A percentile compares a stretch with the other conserved stretches of the same genome.
Conservation (phyloP, 2,797 vertebrate species). For the Cryptoblepharus egeriae region DNA sequence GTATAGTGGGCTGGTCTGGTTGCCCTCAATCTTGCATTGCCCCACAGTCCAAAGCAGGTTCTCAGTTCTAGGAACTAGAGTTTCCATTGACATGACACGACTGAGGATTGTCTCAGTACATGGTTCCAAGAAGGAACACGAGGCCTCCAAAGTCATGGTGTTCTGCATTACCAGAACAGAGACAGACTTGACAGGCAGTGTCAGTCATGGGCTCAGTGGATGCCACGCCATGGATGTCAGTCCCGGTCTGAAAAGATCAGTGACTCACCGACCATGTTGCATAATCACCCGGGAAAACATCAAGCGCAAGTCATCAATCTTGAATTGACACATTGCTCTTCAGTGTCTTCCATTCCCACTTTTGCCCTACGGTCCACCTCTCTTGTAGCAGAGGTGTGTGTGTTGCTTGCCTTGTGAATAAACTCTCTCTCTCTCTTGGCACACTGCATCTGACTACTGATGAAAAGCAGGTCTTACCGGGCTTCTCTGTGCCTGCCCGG, state of each 20-base stretch:
- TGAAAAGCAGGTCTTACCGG: background rate
- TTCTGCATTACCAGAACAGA: background rate
- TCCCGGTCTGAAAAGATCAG: conserved; percentile 23
- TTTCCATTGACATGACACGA: too few relatives aligned
- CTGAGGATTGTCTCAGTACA: too few relatives aligned
- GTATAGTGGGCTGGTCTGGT: too few relatives aligned
- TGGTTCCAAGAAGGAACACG: background rate
- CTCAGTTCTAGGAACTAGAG: too few relatives aligned
- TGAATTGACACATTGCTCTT: conserved; percentile 1
- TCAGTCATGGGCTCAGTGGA: background rate
- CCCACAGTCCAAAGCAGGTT: too few relatives aligned
- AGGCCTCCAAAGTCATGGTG: accelerated
- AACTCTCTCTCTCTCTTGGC: background rate
- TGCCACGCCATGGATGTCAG: conserved; percentile 19
- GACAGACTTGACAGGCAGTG: accelerated
- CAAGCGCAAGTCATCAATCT: conserved; percentile 35
- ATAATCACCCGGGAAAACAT: conserved; percentile 22
- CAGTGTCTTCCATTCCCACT: background rate
- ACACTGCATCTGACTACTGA: background rate
- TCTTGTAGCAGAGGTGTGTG: background rate
- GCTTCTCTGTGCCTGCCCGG: background rate
- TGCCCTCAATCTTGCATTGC: too few relatives aligned
- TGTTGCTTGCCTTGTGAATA: background rate
- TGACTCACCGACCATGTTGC: conserved; percentile 17
- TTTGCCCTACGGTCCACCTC: conserved; percentile 20